Percentiles rank a stretch among this genome's conserved stretches.
Evolutionary conservation across 2,797 vertebrate genomes (phyloP).

Genomic region (Amniataba percoides): DNA sequence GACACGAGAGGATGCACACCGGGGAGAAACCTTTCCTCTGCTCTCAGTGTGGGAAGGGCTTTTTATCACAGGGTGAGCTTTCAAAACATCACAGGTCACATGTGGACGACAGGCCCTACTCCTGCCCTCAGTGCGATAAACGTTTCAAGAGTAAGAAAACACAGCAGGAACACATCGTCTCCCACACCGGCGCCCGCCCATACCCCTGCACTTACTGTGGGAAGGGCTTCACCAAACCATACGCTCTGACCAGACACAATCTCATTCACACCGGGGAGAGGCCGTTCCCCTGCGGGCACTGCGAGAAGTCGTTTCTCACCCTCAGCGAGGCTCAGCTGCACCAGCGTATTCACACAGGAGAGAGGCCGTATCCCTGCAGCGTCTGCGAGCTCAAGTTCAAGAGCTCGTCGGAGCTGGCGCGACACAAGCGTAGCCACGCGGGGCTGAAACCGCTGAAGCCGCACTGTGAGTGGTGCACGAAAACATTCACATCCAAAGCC

Average conservation of each 20-base stretch:
- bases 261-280: constrained; percentile 91
- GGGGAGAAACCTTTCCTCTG: constrained; percentile 88
- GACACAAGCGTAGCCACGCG: constrained; percentile 81
- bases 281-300: constrained; percentile 88
- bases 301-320: constrained; percentile 90
- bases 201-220: constrained; percentile 88
- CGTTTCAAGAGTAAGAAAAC: constrained; percentile 85
- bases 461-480: constrained; percentile 72
- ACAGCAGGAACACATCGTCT: constrained; percentile 85
- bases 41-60: constrained; percentile 86
- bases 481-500: constrained; percentile 71
- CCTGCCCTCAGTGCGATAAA: constrained; percentile 82
- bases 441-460: constrained; percentile 60
- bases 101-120: constrained; percentile 79
- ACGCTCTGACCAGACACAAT: constrained; percentile 90
- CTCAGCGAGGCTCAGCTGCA: constrained; percentile 89
- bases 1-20: constrained; percentile 87
- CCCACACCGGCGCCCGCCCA: constrained; percentile 88
- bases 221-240: constrained; percentile 90
- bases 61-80: constrained; percentile 85
- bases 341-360: constrained; percentile 86
- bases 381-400: constrained; percentile 83
- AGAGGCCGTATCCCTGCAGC: constrained; percentile 82
- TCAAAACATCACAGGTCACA: constrained; percentile 85
- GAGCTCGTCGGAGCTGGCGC: constrained; percentile 84